phyloP scores from a whole-genome alignment of 2,113 vertebrate species.

The Chloebia gouldiae region DNA sequence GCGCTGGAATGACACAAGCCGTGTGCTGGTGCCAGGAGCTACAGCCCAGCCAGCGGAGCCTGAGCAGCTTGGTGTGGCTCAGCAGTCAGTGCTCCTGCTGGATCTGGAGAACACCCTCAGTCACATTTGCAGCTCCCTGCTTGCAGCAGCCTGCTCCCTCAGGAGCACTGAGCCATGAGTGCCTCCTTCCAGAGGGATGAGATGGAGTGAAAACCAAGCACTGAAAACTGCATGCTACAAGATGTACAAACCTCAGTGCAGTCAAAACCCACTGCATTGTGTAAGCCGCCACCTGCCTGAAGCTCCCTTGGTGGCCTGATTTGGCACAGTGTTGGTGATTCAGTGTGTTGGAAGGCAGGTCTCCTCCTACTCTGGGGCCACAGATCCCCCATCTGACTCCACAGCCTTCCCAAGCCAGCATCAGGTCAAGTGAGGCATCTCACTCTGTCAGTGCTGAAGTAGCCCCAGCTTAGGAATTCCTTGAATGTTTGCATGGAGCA shows the following conservation, averaged over 20 bases:
- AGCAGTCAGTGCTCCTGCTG: accelerated
- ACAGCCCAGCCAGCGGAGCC: not conserved
- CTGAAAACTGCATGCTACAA: accelerated
- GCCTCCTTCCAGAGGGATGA: not conserved
- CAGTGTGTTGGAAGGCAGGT: not conserved
- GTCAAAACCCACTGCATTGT: accelerated
- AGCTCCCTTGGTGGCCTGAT: accelerated
- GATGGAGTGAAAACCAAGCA: not conserved
- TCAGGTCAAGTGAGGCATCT: not conserved
- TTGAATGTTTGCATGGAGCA: not conserved
- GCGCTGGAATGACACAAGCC: accelerated
- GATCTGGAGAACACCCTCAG: not conserved
- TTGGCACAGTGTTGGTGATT: not conserved
- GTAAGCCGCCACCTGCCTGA: not conserved
- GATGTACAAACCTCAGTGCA: not conserved
- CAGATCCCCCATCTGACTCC: not conserved
- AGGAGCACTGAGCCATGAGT: accelerated
- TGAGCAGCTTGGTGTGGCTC: not conserved
- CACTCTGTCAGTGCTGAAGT: accelerated
- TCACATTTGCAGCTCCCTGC: accelerated
- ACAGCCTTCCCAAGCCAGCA: not conserved
- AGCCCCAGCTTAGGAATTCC: not conserved
- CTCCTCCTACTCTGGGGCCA: not conserved
- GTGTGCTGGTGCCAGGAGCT: not conserved
- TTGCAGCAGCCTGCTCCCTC: not conserved